phyloP scores from a whole-genome alignment of 2,797 vertebrate genomes.

The Etheostoma nigrum region DNA sequence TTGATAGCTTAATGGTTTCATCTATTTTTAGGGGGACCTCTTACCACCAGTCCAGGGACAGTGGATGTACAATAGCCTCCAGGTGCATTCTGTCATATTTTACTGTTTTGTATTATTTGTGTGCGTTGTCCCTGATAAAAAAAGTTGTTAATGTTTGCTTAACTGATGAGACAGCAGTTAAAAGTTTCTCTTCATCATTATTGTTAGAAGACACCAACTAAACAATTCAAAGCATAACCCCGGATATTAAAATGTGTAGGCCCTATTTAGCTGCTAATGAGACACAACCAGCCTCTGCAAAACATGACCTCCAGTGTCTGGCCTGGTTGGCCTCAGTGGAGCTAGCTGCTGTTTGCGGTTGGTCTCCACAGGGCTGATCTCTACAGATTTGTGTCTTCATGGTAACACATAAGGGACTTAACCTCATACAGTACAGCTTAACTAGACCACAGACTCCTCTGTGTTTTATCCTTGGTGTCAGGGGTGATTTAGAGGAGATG shows the following conservation, averaged over 20 bases:
- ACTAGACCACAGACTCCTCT: constrained; percentile 37
- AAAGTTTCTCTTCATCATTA: background rate
- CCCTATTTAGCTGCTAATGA: constrained; percentile 22
- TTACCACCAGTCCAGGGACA: too few relatives aligned
- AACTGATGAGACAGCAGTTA: constrained; percentile 13
- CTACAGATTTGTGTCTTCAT: constrained; percentile 61
- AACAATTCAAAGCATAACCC: constrained; percentile 8
- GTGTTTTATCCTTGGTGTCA: constrained; percentile 37
- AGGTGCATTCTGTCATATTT: too few relatives aligned
- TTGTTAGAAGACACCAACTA: constrained; percentile 9
- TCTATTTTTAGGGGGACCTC: too few relatives aligned
- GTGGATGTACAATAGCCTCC: too few relatives aligned
- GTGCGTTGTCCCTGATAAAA: too few relatives aligned
- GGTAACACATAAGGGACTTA: constrained; percentile 44
- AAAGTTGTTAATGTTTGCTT: too few relatives aligned
- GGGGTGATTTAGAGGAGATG: constrained; percentile 32
- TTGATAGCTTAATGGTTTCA: too few relatives aligned
- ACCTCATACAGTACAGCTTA: constrained; percentile 6
- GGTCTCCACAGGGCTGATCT: constrained; percentile 51
- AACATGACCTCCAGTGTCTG: constrained; percentile 24
- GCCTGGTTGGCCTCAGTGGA: constrained; percentile 31
- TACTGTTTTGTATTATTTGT: too few relatives aligned
- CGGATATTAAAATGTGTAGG: constrained; percentile 24
- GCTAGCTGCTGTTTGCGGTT: constrained; percentile 45
- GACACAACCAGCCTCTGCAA: constrained; percentile 27